phyloP scores from a whole-genome alignment of 2,888 invertebrate genomes.

The Pemphredon lugubris region DNA sequence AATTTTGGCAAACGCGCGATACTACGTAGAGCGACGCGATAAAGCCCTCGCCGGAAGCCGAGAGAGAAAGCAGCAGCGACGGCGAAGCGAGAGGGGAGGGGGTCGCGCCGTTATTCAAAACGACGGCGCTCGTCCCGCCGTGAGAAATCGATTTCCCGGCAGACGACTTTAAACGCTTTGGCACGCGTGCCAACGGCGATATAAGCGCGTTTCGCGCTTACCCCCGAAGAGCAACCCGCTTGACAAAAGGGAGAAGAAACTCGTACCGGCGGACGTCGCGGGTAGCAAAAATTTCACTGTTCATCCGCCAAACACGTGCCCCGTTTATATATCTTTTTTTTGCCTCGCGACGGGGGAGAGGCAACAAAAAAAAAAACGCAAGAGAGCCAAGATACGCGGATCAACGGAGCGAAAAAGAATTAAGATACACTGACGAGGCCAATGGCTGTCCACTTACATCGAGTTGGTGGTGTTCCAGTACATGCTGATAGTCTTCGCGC shows the following conservation, averaged over 20 bases:
- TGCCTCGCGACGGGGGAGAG: not conserved
- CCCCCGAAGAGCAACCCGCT: not conserved
- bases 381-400: not conserved
- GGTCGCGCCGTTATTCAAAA: slow-evolving; percentile 64
- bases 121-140: slow-evolving; percentile 50
- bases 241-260: too few relatives aligned
- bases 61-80: slow-evolving; percentile 20
- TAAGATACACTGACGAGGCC: too few relatives aligned
- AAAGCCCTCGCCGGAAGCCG: slow-evolving; percentile 60
- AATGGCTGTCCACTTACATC: slow-evolving; percentile 88
- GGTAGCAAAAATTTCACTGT: not conserved
- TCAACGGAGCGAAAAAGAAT: not conserved
- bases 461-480: slow-evolving; percentile 96
- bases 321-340: not conserved
- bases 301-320: slow-evolving; percentile 12
- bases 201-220: slow-evolving; percentile 7
- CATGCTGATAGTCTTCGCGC: slow-evolving; percentile 92
- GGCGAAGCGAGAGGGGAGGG: too few relatives aligned
- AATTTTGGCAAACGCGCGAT: slow-evolving; percentile 63
- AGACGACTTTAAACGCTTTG: slow-evolving; percentile 61
- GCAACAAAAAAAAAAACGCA: too few relatives aligned
- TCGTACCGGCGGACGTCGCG: not conserved
- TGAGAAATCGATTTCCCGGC: slow-evolving; percentile 69
- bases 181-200: slow-evolving; percentile 63
- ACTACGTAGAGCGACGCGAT: slow-evolving; percentile 50